Evolutionary conservation across 2,888 invertebrate species (phyloP).

Genomic region (Philereme vetulata): DNA sequence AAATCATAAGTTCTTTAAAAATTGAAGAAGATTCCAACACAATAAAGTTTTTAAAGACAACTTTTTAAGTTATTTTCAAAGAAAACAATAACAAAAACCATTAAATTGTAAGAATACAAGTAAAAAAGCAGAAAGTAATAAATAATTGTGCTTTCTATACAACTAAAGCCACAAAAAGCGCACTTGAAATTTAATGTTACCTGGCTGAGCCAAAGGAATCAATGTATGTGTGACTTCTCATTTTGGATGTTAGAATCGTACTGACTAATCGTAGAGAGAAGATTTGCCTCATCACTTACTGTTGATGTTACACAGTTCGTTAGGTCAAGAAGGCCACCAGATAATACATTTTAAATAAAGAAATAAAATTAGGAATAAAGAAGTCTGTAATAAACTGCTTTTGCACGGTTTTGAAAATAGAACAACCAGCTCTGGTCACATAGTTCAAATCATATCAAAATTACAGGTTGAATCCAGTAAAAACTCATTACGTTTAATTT

Average conservation of each 20-base stretch:
- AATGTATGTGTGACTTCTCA: constrained; percentile 80
- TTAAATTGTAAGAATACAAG: not conserved
- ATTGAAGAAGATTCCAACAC: no score
- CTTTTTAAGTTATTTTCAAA: not conserved
- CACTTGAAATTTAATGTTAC: constrained; percentile 58
- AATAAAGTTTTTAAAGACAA: not conserved
- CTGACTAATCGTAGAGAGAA: constrained; percentile 72
- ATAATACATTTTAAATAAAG: constrained; percentile 14
- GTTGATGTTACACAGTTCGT: constrained; percentile 78
- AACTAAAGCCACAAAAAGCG: constrained; percentile 45
- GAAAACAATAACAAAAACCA: not conserved
- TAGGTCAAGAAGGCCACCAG: constrained; percentile 53
- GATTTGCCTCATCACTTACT: constrained; percentile 81
- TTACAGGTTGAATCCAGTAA: constrained; percentile 32
- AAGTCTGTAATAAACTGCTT: constrained; percentile 41
- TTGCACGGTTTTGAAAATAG: constrained; percentile 34
- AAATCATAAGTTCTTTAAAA: no score
- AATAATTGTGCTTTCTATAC: constrained; percentile 13
- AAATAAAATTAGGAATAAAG: constrained; percentile 16
- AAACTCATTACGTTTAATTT: constrained; percentile 40
- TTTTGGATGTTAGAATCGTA: constrained; percentile 73
- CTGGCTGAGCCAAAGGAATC: constrained; percentile 78
- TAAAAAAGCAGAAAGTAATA: constrained; percentile 6
- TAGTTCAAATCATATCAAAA: constrained; percentile 49
- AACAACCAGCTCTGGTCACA: constrained; percentile 40